phyloP scores from a whole-genome alignment of 2,113 vertebrate species.

The Gymnorhina tibicen region DNA sequence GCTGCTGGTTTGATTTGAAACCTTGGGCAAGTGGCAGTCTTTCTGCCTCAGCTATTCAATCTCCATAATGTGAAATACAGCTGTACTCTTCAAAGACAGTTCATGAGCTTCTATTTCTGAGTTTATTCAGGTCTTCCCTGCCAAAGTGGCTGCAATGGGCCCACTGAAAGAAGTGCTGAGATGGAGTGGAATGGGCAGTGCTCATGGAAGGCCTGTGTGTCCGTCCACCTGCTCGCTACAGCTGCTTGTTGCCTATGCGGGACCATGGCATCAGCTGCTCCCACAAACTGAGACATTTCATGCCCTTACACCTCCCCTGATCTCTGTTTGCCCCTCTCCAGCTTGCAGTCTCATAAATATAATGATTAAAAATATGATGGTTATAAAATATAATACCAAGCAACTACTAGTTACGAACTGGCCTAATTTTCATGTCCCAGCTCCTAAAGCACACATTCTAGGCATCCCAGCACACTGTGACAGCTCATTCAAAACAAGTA shows the following conservation, averaged over 20 bases:
- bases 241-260: fast-evolving
- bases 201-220: background rate
- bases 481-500: background rate
- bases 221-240: fast-evolving
- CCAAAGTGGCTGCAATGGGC: background rate
- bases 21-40: background rate
- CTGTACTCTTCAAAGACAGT: background rate
- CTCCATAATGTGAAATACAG: background rate
- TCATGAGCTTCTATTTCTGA: background rate
- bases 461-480: background rate
- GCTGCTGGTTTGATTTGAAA: background rate
- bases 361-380: background rate
- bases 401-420: background rate
- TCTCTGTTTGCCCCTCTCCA: background rate
- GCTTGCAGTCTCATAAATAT: background rate
- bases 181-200: background rate
- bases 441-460: background rate
- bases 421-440: background rate
- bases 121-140: background rate
- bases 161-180: background rate
- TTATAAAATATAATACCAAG: background rate
- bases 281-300: too few relatives aligned
- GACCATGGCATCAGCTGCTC: background rate
- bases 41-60: background rate
- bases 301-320: background rate